Percentiles rank a stretch among this genome's conserved stretches.
Evolutionary conservation across 2,113 vertebrate genomes (phyloP).

Genomic region (Rhegmatorhina hoffmannsi): DNA sequence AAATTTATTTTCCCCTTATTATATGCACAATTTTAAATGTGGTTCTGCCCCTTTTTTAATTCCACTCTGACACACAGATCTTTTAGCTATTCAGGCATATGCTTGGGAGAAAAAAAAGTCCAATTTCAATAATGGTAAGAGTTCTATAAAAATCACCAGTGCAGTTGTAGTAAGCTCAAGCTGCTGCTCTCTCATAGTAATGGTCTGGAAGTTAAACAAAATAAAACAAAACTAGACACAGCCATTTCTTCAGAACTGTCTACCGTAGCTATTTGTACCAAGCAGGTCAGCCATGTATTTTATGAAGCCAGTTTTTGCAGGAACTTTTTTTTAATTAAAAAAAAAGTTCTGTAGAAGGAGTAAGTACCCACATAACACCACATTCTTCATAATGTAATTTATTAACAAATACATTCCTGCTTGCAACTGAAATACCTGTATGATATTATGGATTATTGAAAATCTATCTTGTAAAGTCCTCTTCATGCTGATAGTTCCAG

Average conservation of each 20-base stretch:
- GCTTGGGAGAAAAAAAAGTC: neutral
- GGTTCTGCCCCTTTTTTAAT: neutral
- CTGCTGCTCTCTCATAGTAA: slow-evolving; percentile 26
- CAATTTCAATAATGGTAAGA: slow-evolving; percentile 25
- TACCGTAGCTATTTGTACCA: neutral
- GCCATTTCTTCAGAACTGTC: neutral
- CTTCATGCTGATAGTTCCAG: neutral
- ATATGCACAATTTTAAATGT: neutral
- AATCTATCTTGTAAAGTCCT: neutral
- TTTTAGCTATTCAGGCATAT: neutral
- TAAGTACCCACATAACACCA: neutral
- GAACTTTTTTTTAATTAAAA: neutral
- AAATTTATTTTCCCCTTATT: neutral
- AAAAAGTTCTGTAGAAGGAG: neutral
- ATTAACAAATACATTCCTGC: neutral
- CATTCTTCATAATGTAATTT: neutral
- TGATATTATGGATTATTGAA: neutral
- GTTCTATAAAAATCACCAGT: slow-evolving; percentile 26
- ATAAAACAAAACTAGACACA: neutral
- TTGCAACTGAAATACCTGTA: neutral
- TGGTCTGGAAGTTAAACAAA: slow-evolving; percentile 40
- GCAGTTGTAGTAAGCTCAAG: neutral
- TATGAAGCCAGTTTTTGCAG: neutral
- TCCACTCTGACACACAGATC: neutral
- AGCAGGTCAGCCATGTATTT: neutral